phyloP scores from a whole-genome alignment of 2,113 vertebrate species.

The Dipodomys merriami region DNA sequence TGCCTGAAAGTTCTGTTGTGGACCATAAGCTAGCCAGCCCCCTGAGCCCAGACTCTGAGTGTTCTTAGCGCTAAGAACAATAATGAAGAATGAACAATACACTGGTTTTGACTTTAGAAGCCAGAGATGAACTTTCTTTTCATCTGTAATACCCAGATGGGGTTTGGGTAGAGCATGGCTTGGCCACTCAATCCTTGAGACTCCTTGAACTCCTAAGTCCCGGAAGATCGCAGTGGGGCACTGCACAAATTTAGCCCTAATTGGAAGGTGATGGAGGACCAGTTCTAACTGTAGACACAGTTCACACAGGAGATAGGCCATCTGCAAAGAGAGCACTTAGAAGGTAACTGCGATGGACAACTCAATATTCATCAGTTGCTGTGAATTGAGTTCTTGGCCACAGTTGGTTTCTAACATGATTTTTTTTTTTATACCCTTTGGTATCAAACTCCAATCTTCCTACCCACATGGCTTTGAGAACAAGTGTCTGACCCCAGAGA shows the following conservation, averaged over 20 bases:
- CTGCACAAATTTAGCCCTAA: not conserved
- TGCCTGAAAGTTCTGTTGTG: accelerated
- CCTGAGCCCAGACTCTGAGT: accelerated
- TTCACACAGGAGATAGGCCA: not conserved
- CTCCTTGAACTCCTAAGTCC: no score
- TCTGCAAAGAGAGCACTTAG: not conserved
- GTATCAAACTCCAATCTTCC: not conserved
- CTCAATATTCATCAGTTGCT: not conserved
- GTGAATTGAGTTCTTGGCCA: not conserved
- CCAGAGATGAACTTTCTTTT: not conserved
- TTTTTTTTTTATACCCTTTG: not conserved
- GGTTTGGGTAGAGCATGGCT: no score
- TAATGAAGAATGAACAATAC: not conserved
- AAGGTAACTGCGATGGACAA: no score
- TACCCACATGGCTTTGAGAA: not conserved
- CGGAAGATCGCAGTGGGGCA: no score
- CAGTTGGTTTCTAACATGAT: not conserved
- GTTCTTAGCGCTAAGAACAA: not conserved
- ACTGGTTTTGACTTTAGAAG: no score
- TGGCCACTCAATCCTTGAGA: no score
- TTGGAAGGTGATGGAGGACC: not conserved
- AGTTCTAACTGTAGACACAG: not conserved
- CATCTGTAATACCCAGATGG: not conserved
- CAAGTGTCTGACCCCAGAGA: accelerated
- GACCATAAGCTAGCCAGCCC: not conserved